Evolutionary conservation across 1,140 invertebrate genomes (phyloP), one percentile per base, ranked within the genome.

Genomic region (Hypsibius dujardini): DNA sequence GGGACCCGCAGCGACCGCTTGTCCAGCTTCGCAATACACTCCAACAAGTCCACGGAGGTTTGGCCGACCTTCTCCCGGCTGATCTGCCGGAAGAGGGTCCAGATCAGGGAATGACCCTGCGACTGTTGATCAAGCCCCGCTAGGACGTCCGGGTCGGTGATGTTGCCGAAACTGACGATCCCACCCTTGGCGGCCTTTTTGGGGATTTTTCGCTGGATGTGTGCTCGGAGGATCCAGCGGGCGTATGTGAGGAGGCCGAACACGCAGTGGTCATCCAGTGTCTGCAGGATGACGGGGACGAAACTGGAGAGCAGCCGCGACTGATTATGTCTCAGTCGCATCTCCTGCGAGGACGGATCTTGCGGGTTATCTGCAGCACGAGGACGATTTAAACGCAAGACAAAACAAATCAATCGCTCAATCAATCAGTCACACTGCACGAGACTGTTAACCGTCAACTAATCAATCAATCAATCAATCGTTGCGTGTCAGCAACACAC

Each of bases 31-130:
- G 7, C 42, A 0, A 67, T 67, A 7, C 45, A 12, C 7, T 45
- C 42, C 42, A 67, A 42, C 62, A 67, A 42, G 7, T 12, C 42
- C 42, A 67, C 42, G 12, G 62, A 12, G 12, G 62, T 67, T 7
- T 67, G 62, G 3, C 12, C 62, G 3, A 67, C 62, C 45, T 67
- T 67, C 7, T 67, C 62, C 62, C 62, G 62, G 45, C 62, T 67
- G 62, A 67, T 67, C 42, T 67, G 62, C 62, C 62, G 12, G 42
- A 67, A 67, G 45, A 67, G 62, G 0, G 62, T 7, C 62, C 62
- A 67, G 42, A 67, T 67, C 12, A 67, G 62, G 42, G 62, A 67
- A 12, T 12, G 7, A 3, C 62, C 62, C 7, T 67, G 62, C 45
- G 12, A 7, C 62, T 67, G 62, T 42, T 67, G 62, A 42, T 67